Conservation (phyloP, 2,888 invertebrate genomes). For the Choreutis nemorana region DNA sequence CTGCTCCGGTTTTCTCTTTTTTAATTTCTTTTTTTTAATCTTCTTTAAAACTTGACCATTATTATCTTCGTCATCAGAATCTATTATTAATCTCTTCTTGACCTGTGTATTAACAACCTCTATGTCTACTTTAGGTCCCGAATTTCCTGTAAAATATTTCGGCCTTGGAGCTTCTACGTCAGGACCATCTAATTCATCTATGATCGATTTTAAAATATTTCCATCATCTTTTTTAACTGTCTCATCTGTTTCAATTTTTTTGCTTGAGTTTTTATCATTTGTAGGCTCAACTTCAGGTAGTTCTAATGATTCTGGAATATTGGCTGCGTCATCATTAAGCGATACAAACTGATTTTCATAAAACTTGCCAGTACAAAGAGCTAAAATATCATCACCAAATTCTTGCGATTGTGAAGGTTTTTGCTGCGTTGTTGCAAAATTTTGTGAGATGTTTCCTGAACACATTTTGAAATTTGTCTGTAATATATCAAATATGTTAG, state of each 20-base stretch:
- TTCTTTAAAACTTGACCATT: conserved; percentile 12
- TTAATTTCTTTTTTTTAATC: conserved; percentile 39
- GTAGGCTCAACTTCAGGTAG: conserved; percentile 5
- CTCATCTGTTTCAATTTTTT: conserved; percentile 7
- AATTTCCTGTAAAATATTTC: conserved; percentile 28
- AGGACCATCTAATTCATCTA: conserved; percentile 43
- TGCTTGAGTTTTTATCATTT: conserved; percentile 5
- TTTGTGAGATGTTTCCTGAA: conserved; percentile 58
- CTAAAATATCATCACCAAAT: conserved; percentile 56
- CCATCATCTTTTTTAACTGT: conserved; percentile 12
- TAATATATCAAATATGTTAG: too few relatives aligned
- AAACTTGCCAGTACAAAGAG: conserved; percentile 67
- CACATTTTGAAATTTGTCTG: conserved; percentile 59
- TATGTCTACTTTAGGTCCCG: conserved; percentile 4
- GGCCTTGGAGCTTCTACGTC: conserved; percentile 29
- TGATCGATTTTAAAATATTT: conserved; percentile 32
- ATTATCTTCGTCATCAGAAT: conserved; percentile 39
- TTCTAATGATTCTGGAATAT: conserved; percentile 10
- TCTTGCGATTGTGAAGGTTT: conserved; percentile 33
- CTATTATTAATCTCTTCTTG: conserved; percentile 46
- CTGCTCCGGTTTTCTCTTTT: conserved; percentile 35
- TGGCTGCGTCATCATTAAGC: conserved; percentile 13
- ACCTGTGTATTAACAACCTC: conserved; percentile 15
- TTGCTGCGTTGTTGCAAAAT: conserved; percentile 44
- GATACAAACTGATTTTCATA: conserved; percentile 49